These are phyloP conservation scores for Columba guinea DNA, from an alignment of 2,797 vertebrate genomes.

Conservation along the genomic window DNA sequence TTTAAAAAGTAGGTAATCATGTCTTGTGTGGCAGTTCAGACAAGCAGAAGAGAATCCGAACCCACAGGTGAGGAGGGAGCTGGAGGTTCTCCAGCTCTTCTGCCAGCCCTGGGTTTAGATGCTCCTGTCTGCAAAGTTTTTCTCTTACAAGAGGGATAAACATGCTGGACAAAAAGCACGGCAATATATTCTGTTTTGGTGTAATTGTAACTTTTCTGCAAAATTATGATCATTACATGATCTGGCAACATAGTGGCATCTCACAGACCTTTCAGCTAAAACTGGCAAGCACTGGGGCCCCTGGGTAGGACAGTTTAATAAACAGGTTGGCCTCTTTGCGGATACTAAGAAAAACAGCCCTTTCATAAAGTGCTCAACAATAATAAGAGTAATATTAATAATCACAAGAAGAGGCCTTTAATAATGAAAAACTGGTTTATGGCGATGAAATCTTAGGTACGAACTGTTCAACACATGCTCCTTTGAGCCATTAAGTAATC, in stretches of 20 bases:
- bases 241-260: neutral
- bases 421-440: neutral
- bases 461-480: neutral
- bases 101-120: neutral
- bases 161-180: neutral
- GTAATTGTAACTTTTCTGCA: neutral
- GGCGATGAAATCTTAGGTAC: neutral
- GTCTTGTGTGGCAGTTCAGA: neutral
- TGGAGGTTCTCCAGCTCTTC: neutral
- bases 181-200: neutral
- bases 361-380: neutral
- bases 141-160: neutral
- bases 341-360: neutral
- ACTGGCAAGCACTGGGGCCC: neutral
- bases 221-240: neutral
- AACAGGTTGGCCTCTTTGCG: neutral
- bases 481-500: neutral
- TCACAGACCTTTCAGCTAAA: neutral
- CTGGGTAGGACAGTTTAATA: neutral
- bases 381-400: neutral
- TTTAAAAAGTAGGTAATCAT: neutral
- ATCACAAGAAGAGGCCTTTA: neutral
- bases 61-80: neutral
- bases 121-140: neutral
- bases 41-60: neutral